Base-by-base conservation (phyloP, 2,113 vertebrate species). In the Barnardius zonarius region DNA sequence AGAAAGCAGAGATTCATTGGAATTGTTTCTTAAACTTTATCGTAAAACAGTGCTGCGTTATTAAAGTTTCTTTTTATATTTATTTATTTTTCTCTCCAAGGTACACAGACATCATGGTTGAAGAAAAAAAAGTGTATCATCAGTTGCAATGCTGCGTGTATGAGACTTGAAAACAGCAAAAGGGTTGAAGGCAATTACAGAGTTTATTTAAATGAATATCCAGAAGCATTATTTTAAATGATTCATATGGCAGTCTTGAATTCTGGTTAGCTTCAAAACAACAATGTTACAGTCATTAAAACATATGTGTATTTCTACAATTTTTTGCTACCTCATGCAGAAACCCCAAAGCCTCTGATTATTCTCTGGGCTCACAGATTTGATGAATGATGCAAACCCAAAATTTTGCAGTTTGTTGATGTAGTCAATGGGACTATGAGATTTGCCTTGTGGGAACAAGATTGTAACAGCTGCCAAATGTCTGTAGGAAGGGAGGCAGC, bases 241-340 rank as follows among this genome's bases (percentile, higher is more conserved):
- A 70, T 51, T 75, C 0, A 0, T 86, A 16, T 57, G 72, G 17
- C 49, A 49, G 11, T 39, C 41, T 25, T 10, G 64, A 67, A 62
- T 86, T 43, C 51, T 64, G 37, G 28, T 7, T 3, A 88, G 30
- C 54, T 77, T 89, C n/a, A 62, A 37, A 72, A 69, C 30, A 54
- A 16, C 46, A 7, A 27, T 19, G 37, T 37, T 76, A 28, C 79
- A 92, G 41, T 54, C 51, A 39, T 51, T 64, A n/a, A 84, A 81
- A 74, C 22, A 18, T 69, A 51, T 1, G 3, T 95, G 10, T 83
- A 54, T 84, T 55, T 51, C 31, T 83, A 1, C 49, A 43, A 33
- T 37, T 68, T 86, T 73, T 91, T 95, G 52, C 93, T 95, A 91
- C 96, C 93, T 96, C 86, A 46, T 79, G 43, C n/a, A 63, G 20